Percentiles rank a stretch among this genome's conserved stretches.
These are phyloP conservation scores for Parotocinclus haroldoi DNA, from an alignment of 2,797 vertebrate genomes.

Conservation along the genomic window DNA sequence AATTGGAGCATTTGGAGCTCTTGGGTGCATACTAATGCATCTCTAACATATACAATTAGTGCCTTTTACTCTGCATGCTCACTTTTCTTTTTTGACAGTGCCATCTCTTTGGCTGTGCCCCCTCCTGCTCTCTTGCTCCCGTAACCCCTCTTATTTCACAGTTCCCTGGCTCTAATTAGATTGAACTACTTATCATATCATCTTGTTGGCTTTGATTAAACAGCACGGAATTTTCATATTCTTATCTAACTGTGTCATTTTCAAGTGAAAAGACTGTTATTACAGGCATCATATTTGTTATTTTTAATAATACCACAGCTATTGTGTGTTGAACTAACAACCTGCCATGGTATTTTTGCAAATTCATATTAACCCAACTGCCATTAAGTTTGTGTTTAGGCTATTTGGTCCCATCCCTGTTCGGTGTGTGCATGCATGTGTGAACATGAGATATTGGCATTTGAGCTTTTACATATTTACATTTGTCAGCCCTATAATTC, in stretches of 20 bases:
- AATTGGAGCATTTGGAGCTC: slow-evolving; percentile 5
- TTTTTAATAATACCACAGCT: too few relatives aligned
- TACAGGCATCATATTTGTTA: background rate
- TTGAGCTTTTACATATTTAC: too few relatives aligned
- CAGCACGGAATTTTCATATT: slow-evolving; percentile 28
- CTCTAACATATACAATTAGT: slow-evolving; percentile 19
- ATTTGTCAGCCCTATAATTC: too few relatives aligned
- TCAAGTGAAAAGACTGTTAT: slow-evolving; percentile 21
- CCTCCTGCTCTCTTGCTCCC: background rate
- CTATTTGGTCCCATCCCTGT: too few relatives aligned
- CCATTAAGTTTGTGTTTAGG: too few relatives aligned
- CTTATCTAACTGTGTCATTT: slow-evolving; percentile 23
- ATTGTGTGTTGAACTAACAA: too few relatives aligned
- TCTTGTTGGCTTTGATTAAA: slow-evolving; percentile 39
- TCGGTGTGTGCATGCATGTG: too few relatives aligned
- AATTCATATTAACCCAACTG: too few relatives aligned
- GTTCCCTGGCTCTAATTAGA: slow-evolving; percentile 34
- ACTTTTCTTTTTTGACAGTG: slow-evolving; percentile 27
- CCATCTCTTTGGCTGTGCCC: slow-evolving; percentile 9
- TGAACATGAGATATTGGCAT: too few relatives aligned
- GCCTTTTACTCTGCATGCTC: slow-evolving; percentile 17
- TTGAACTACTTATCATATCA: slow-evolving; percentile 34
- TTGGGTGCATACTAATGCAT: too few relatives aligned
- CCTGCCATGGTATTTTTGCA: too few relatives aligned
- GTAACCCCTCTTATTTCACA: background rate